Conservation (phyloP, 2,113 vertebrate genomes). For the Urocynchramus pylzowi region DNA sequence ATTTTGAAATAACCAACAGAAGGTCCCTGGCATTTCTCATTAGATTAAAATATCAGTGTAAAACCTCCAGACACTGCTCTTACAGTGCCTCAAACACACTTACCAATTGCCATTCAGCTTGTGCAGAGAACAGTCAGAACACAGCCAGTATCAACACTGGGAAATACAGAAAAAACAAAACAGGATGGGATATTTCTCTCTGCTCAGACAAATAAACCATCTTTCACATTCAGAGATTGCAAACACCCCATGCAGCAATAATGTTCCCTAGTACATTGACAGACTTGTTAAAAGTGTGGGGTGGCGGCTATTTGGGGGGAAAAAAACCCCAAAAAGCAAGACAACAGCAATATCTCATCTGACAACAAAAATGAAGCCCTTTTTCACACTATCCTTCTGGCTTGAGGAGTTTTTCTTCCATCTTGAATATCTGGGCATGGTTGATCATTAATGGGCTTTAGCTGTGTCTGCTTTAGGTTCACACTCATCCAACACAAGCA, state of each 20-base stretch:
- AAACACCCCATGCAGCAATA: neutral
- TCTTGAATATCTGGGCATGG: neutral
- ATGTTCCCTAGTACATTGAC: neutral
- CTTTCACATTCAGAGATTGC: neutral
- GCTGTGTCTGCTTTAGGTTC: neutral
- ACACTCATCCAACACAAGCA: neutral
- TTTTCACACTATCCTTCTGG: neutral
- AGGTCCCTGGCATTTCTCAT: neutral
- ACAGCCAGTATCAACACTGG: neutral
- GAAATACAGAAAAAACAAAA: neutral
- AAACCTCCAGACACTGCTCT: neutral
- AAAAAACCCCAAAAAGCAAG: neutral
- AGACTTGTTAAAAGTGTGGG: neutral
- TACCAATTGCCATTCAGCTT: neutral
- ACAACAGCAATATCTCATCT: neutral
- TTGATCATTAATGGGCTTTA: neutral
- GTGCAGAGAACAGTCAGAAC: neutral
- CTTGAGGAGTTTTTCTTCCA: neutral
- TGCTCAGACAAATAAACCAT: neutral
- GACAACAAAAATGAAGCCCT: neutral
- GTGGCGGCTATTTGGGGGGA: neutral
- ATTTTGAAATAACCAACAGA: neutral
- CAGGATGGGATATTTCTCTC: neutral
- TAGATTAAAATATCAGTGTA: neutral
- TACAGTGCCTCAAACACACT: neutral